These are phyloP conservation scores for Drosophila malerkotliana DNA, from an alignment of 1,140 invertebrate genomes.

Conservation along the genomic window DNA sequence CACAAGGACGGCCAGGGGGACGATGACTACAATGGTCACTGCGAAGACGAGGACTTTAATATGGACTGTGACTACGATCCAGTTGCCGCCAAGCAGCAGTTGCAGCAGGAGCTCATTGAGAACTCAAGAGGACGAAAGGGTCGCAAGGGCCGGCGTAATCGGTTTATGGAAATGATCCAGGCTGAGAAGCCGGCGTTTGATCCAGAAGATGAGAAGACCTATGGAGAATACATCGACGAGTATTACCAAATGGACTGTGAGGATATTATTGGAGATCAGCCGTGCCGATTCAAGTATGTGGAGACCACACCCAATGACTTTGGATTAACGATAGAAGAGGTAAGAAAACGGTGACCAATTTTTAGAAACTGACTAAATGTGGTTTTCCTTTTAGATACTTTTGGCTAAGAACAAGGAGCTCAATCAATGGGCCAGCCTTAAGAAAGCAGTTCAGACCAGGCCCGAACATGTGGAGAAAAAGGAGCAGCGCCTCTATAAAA, in stretches of 20 bases:
- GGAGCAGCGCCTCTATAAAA: slow-evolving; percentile 90
- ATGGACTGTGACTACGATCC: slow-evolving; percentile 95
- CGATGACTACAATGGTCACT: slow-evolving; percentile 85
- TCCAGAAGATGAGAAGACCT: slow-evolving; percentile 90
- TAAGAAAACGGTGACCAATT: slow-evolving; percentile 70
- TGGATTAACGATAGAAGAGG: slow-evolving; percentile 95
- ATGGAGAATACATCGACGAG: slow-evolving; percentile 95
- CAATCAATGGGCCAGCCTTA: slow-evolving; percentile 97
- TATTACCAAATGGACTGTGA: slow-evolving; percentile 98
- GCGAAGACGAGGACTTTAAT: slow-evolving; percentile 93
- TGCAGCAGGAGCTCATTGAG: slow-evolving; percentile 86
- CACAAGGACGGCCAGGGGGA: slow-evolving; percentile 1
- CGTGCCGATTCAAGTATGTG: slow-evolving; percentile 97
- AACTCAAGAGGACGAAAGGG: slow-evolving; percentile 87
- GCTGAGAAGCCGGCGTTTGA: slow-evolving; percentile 93
- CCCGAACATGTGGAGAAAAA: slow-evolving; percentile 91
- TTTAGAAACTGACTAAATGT: not conserved
- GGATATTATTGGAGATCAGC: slow-evolving; percentile 95
- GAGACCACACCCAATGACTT: slow-evolving; percentile 95
- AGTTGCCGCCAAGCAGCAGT: slow-evolving; percentile 83
- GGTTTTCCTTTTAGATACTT: slow-evolving; percentile 85
- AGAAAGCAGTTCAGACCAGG: slow-evolving; percentile 93
- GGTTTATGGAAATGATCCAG: slow-evolving; percentile 89
- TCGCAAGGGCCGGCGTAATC: slow-evolving; percentile 86
- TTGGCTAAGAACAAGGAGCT: slow-evolving; percentile 95